A percentile compares a stretch with the other conserved stretches of the same genome.
phyloP scores from a whole-genome alignment of 2,797 vertebrate species.

The Buceros bicornis region DNA sequence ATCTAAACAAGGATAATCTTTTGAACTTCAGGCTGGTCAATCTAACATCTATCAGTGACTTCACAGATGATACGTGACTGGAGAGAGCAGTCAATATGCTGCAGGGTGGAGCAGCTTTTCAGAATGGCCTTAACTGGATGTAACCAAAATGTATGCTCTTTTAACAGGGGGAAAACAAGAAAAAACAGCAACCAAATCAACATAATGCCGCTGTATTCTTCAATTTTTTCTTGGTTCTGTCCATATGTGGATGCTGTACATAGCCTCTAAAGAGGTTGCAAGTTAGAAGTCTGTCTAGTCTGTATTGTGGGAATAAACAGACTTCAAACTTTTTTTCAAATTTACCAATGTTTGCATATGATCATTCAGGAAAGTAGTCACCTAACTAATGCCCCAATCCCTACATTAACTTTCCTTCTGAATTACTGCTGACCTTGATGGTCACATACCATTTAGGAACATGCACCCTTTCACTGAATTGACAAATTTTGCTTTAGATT shows the following conservation, averaged over 20 bases:
- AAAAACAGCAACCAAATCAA: neutral
- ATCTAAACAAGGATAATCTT: neutral
- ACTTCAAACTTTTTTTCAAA: neutral
- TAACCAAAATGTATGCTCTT: neutral
- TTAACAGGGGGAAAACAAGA: neutral
- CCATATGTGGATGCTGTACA: neutral
- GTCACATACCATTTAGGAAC: neutral
- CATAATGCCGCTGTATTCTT: neutral
- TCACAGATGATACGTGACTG: neutral
- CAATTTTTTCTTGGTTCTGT: neutral
- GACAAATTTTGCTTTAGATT: neutral
- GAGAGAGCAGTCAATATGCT: neutral
- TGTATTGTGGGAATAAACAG: neutral
- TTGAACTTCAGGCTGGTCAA: neutral
- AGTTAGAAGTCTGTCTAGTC: neutral
- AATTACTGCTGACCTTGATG: neutral
- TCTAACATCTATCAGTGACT: neutral
- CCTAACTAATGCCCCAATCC: neutral
- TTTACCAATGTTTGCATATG: neutral
- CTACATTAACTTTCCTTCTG: neutral
- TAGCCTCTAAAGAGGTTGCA: neutral
- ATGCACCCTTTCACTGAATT: neutral
- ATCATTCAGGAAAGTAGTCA: neutral
- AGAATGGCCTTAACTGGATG: neutral
- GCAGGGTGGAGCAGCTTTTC: neutral